Evolutionary conservation across 2,888 invertebrate species (phyloP).

Genomic region (Nephrotoma appendiculata): DNA sequence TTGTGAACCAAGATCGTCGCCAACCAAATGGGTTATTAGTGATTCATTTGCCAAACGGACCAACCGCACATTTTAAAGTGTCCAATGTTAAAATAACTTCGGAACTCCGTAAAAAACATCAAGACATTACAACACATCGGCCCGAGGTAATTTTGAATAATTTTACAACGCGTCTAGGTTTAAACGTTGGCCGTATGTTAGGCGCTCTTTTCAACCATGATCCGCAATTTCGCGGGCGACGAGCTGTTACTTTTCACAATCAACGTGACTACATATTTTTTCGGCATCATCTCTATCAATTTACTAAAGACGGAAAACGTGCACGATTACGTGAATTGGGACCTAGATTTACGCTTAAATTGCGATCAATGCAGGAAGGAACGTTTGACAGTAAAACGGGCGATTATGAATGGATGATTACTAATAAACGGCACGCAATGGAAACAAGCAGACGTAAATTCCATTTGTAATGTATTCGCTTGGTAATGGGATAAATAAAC

Average conservation of each 20-base stretch:
- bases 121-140: conserved; percentile 70
- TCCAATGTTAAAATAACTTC: conserved; percentile 84
- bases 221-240: conserved; percentile 85
- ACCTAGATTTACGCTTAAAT: conserved; percentile 86
- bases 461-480: conserved; percentile 49
- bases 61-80: conserved; percentile 90
- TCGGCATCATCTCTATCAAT: conserved; percentile 93
- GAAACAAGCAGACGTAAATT: conserved; percentile 80
- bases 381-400: conserved; percentile 95
- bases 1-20: conserved; percentile 89
- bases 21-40: conserved; percentile 86
- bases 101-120: conserved; percentile 62
- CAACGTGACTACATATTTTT: conserved; percentile 98
- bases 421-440: conserved; percentile 82
- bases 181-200: conserved; percentile 82
- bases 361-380: conserved; percentile 88
- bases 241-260: conserved; percentile 96
- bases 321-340: conserved; percentile 83
- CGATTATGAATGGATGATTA: conserved; percentile 91
- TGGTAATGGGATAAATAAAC: not conserved
- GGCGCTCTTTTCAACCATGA: conserved; percentile 90
- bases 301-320: conserved; percentile 61
- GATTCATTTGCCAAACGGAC: conserved; percentile 90
- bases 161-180: conserved; percentile 87
- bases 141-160: conserved; percentile 95